Base-by-base conservation (phyloP, 2,113 vertebrate genomes). In the Rhodinocichla rosea region DNA sequence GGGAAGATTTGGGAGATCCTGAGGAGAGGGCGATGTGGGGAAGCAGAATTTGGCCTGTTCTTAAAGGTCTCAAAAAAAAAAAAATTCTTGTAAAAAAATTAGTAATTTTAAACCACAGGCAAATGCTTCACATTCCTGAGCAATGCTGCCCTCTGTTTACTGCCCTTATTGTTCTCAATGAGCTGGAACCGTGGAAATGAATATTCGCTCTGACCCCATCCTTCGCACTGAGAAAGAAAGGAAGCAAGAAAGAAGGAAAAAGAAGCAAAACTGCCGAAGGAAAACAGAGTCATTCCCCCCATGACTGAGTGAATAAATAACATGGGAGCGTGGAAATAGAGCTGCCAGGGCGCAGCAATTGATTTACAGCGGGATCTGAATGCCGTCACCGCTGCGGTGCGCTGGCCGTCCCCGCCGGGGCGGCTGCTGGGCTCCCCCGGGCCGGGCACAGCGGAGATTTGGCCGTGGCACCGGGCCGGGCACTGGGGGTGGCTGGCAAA, bases 111-210 rank as follows among this genome's bases (percentile, higher is more conserved):
- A 95, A 94, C 95, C 83, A 1, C 92, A 94, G 91, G 83, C 86
- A 1, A 97, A 96, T 97, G 92, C 80, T 91, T 96, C 6, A 9
- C 96, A 94, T 97, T 97, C 96, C 91, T 93, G 84, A 96, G 96
- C 85, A 92, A 88, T 94, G 96, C 95, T 91, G 95, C 87, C 94
- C 96, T 96, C 93, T 97, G 95, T 97, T 97, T 97, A 93, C 90
- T 94, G 88, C 96, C 91, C 82, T 89, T 83, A 96, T 97, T 97
- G 96, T 97, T 96, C 95, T 96, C 94, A 97, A 95, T 90, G 95
- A 96, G 94, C 94, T 97, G 96, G 95, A 97, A 97, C 96, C 32
- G 6, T 94, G 95, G 95, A 95, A 97, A 95, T 76, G 94, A 97
- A 95, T 95, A 89, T 97, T 94, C 18, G 0, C 88, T 52, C 55